Evolutionary conservation across 2,113 vertebrate species (phyloP).

Genomic region (Entelurus aequoreus): DNA sequence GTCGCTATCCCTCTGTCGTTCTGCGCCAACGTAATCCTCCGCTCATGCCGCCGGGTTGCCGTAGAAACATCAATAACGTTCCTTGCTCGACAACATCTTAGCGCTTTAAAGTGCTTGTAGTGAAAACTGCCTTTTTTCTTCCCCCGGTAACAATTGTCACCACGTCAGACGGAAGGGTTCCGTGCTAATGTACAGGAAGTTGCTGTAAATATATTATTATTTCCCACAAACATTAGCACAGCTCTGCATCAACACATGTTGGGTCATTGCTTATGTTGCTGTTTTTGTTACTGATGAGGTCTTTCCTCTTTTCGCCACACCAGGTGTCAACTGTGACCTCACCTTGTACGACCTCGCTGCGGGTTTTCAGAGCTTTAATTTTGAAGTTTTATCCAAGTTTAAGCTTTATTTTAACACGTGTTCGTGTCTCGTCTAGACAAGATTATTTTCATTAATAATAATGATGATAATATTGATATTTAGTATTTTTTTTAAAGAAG

Average conservation of each 20-base stretch:
- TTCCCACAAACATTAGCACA: too few species aligned
- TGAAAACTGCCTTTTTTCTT: constrained; percentile 17
- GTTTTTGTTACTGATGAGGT: background rate
- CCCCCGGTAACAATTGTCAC: constrained; percentile 19
- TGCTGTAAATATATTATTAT: too few species aligned
- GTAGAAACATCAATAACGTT: constrained; percentile 83
- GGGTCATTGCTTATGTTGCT: background rate
- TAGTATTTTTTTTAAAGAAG: too few species aligned
- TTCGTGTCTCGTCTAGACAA: too few species aligned
- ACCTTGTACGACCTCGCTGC: constrained; percentile 27
- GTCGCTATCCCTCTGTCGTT: constrained; percentile 18
- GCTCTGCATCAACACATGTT: background rate
- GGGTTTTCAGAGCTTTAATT: background rate
- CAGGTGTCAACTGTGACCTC: constrained; percentile 25
- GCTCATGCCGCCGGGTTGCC: constrained; percentile 70
- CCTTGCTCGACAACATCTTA: constrained; percentile 77
- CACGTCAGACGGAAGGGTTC: background rate
- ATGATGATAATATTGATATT: too few species aligned
- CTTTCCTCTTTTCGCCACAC: constrained; percentile 4
- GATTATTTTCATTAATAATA: too few species aligned
- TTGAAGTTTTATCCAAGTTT: background rate
- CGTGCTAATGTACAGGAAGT: background rate
- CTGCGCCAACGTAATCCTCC: constrained; percentile 68
- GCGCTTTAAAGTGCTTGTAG: constrained; percentile 74
- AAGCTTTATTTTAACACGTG: constrained; percentile 1